A percentile compares a stretch with the other conserved stretches of the same genome.
These are phyloP conservation scores for Herpailurus yagouaroundi DNA, from an alignment of 2,113 vertebrate species.

Conservation along the genomic window DNA sequence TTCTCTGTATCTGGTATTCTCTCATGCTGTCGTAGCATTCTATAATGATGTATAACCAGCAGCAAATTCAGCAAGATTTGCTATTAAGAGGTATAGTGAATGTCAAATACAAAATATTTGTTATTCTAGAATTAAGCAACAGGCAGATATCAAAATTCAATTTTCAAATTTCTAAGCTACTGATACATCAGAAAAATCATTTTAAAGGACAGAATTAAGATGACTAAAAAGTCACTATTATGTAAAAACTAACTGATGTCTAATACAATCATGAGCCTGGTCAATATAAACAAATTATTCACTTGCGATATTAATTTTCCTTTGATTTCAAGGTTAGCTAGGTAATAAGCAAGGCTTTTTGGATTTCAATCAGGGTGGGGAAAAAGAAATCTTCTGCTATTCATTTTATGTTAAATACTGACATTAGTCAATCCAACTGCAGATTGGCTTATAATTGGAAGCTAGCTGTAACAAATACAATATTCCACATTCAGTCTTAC, in stretches of 20 bases:
- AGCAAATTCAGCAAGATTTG: slow-evolving; percentile 43
- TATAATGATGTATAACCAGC: slow-evolving; percentile 7
- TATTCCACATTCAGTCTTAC: background rate
- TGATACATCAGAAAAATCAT: background rate
- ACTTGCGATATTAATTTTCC: background rate
- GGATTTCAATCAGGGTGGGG: background rate
- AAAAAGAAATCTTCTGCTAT: slow-evolving; percentile 19
- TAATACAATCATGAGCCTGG: background rate
- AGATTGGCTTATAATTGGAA: background rate
- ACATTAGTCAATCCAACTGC: background rate
- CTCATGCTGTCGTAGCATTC: slow-evolving; percentile 30
- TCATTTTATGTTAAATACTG: slow-evolving; percentile 27
- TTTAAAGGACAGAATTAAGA: slow-evolving; percentile 42
- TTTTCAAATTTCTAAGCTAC: slow-evolving; percentile 22
- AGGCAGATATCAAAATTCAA: slow-evolving; percentile 21
- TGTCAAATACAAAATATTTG: background rate
- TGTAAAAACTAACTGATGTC: background rate
- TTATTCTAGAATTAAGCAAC: slow-evolving; percentile 18
- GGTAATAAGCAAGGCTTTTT: slow-evolving; percentile 15
- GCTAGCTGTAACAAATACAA: slow-evolving; percentile 2
- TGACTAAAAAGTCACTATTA: background rate
- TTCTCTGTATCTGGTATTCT: slow-evolving; percentile 28
- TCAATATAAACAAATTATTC: background rate
- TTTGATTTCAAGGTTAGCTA: slow-evolving; percentile 3
- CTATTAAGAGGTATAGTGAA: background rate